Conservation (phyloP, 2,113 vertebrate species). For the Cercopithecus mona region DNA sequence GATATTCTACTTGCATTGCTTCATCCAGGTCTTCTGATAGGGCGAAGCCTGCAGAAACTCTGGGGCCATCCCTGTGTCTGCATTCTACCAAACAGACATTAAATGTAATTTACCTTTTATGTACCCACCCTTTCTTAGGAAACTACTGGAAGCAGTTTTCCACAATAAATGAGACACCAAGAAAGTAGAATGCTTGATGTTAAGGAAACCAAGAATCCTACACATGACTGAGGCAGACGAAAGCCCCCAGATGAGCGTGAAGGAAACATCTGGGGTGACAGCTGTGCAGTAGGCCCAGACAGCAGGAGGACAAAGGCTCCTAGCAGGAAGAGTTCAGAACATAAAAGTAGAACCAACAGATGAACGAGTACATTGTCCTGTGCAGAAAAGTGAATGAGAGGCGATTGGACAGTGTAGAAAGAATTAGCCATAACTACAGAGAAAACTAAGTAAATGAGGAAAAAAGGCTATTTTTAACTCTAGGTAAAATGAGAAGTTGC, state of each 20-base stretch:
- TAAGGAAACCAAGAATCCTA: neutral
- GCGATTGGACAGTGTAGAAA: neutral
- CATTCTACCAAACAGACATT: neutral
- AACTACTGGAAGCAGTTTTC: neutral
- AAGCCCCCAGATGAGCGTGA: neutral
- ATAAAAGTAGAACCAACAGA: neutral
- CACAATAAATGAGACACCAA: neutral
- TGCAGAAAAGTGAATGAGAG: neutral
- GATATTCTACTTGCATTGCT: neutral
- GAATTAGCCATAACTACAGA: neutral
- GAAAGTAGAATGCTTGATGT: neutral
- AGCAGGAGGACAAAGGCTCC: too few species aligned
- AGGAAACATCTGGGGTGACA: neutral
- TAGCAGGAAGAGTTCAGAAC: neutral
- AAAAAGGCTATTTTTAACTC: neutral
- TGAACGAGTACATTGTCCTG: neutral
- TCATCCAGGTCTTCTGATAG: neutral
- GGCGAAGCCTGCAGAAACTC: neutral
- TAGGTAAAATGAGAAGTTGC: neutral
- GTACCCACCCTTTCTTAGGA: neutral
- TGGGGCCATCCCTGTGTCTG: neutral
- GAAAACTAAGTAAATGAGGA: neutral
- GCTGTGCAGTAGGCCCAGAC: neutral
- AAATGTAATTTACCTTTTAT: neutral
- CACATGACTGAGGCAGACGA: neutral